Conservation (phyloP, 1,140 invertebrate species). For the Pollicipes pollicipes region DNA sequence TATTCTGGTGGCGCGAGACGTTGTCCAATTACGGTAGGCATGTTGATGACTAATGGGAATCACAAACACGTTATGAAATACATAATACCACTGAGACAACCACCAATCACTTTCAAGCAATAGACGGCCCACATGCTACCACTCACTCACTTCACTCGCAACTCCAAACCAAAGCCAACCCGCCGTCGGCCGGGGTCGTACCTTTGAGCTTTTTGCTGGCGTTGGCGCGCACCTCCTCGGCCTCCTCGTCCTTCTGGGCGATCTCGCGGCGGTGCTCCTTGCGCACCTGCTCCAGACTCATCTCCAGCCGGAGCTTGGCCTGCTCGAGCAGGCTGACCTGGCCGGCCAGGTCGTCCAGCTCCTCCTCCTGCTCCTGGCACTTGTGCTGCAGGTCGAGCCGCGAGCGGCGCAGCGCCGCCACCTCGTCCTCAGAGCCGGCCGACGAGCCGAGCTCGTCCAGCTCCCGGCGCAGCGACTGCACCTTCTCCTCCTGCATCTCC, state of each 20-base stretch:
- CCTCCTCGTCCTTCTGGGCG: constrained; percentile 73
- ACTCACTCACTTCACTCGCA: too few species aligned
- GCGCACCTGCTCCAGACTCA: constrained; percentile 74
- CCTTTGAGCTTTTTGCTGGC: constrained; percentile 78
- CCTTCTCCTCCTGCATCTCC: constrained; percentile 67
- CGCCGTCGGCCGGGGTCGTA: constrained; percentile 24
- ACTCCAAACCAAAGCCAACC: too few species aligned
- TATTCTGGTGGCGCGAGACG: too few species aligned
- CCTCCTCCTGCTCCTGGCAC: constrained; percentile 72
- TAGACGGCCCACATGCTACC: too few species aligned
- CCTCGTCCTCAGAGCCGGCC: constrained; percentile 68
- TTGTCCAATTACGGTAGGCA: too few species aligned
- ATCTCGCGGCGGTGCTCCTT: constrained; percentile 74
- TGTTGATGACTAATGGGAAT: too few species aligned
- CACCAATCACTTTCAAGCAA: too few species aligned
- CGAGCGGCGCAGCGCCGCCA: constrained; percentile 54
- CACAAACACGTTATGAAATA: too few species aligned
- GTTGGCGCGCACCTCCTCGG: constrained; percentile 71
- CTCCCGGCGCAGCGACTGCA: constrained; percentile 54
- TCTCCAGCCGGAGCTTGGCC: constrained; percentile 74
- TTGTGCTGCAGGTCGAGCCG: constrained; percentile 76
- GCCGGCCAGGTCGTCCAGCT: constrained; percentile 80
- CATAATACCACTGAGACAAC: too few species aligned
- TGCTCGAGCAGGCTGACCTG: constrained; percentile 57
- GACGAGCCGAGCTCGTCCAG: constrained; percentile 64